Percentiles rank a stretch among this genome's conserved stretches.
Evolutionary conservation across 2,797 vertebrate species (phyloP).

Genomic region (Macrochelys suwanniensis): DNA sequence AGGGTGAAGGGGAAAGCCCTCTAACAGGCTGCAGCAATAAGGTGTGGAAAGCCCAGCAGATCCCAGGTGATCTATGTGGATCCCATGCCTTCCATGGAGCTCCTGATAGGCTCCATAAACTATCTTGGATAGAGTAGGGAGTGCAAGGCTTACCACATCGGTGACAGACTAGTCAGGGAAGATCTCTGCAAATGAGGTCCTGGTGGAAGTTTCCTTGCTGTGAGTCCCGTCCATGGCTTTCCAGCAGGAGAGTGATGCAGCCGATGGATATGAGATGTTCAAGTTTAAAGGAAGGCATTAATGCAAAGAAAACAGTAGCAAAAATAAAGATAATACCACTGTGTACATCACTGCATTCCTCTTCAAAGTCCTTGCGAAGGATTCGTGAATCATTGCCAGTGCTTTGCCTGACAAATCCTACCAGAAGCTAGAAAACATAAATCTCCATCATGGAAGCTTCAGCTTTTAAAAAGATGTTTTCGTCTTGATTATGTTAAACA

Average conservation of each 20-base stretch:
- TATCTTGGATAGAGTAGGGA: neutral
- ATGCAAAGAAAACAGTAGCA: neutral
- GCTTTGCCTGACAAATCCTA: neutral
- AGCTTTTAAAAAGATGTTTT: neutral
- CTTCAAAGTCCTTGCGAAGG: neutral
- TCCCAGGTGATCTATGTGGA: neutral
- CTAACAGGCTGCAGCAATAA: neutral
- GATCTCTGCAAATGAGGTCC: neutral
- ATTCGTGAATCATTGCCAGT: neutral
- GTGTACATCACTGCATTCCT: neutral
- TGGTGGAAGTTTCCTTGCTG: neutral
- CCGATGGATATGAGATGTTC: neutral
- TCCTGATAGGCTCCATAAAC: neutral
- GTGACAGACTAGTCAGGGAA: neutral
- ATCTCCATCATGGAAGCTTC: neutral
- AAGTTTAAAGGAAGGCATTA: neutral
- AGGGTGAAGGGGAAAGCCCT: too few species aligned
- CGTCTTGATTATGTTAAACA: neutral
- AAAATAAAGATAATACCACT: neutral
- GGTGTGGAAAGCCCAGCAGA: neutral
- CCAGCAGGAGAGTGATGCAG: neutral
- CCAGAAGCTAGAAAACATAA: neutral
- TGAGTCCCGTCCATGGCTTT: neutral
- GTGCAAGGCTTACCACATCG: neutral
- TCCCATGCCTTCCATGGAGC: neutral